Evolutionary conservation across 2,113 vertebrate species (phyloP).

Genomic region (Paradisaea rubra): DNA sequence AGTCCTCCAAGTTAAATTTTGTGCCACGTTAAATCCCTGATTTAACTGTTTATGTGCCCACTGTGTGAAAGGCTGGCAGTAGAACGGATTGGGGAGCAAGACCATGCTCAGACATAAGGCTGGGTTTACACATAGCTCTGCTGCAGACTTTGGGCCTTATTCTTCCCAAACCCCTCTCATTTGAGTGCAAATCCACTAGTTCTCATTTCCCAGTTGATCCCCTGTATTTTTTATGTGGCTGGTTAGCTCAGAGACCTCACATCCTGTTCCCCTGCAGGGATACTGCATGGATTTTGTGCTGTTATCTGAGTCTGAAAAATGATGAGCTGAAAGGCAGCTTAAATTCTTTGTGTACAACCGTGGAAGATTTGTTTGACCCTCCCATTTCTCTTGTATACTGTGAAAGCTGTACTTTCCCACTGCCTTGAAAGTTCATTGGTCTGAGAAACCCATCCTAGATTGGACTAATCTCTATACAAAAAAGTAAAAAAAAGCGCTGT

Average conservation of each 20-base stretch:
- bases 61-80: not conserved
- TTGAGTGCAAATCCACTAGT: not conserved
- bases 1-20: slow-evolving; percentile 4
- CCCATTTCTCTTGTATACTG: not conserved
- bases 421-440: not conserved
- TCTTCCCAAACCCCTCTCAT: not conserved
- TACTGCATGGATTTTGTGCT: not conserved
- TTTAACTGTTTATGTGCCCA: not conserved
- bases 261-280: fast-evolving
- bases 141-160: not conserved
- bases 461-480: not conserved
- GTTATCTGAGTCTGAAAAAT: not conserved
- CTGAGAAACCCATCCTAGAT: not conserved
- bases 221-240: not conserved
- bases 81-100: not conserved
- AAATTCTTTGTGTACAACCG: not conserved
- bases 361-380: not conserved
- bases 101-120: not conserved
- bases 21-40: not conserved
- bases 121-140: not conserved
- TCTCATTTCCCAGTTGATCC: not conserved
- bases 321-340: not conserved
- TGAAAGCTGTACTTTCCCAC: not conserved
- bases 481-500: too few species aligned
- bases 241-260: not conserved